Base-by-base conservation (phyloP, 2,797 vertebrate species). In the Coluber constrictor region DNA sequence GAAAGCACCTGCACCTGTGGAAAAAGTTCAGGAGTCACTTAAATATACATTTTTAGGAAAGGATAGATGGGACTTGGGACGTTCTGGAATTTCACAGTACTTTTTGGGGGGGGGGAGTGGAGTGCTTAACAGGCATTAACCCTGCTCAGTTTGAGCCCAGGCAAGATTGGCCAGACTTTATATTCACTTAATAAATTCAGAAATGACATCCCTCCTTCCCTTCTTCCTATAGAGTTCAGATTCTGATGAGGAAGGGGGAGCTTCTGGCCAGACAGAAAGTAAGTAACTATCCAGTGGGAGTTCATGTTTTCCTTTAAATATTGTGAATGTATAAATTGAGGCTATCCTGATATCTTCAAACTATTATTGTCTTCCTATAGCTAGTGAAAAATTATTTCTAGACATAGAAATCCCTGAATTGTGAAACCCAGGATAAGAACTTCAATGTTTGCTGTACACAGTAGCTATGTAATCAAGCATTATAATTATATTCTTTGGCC, bases 181-280 rank as follows among this genome's bases (percentile, higher is more conserved):
- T 9, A 61, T 27, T 61, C 25, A 61, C 16, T 66, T n/a, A 74
- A 37, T 37, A 74, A 74, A 74, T 37, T 20, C 3, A 74, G 32
- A 37, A 74, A 74, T 37, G 32, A 37, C 32, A 1, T 37, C n/a
- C 16, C 5, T 83, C 3, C 37, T 43, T 83, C 37, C 37, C 47
- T 83, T 43, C 90, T 91, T 89, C 51, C 12, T 96, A 87, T 94
- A 97, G 97, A 95, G 97, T 89, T 98, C 98, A 0, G 98, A 98
- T 95, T 97, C 98, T 92, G 98, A 98, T 96, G 98, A 98, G 56
- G 98, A 96, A 27, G 97, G 95, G 0, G 98, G 98, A 6, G 95
- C 97, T 43, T 96, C 97, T 1, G 98, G 98, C 96, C 97, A 97
- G 89, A 94, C 96, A 16, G 98, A 98, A 89, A 99, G 98, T 98